phyloP scores from a whole-genome alignment of 2,888 invertebrate genomes.

The Formica aserva region DNA sequence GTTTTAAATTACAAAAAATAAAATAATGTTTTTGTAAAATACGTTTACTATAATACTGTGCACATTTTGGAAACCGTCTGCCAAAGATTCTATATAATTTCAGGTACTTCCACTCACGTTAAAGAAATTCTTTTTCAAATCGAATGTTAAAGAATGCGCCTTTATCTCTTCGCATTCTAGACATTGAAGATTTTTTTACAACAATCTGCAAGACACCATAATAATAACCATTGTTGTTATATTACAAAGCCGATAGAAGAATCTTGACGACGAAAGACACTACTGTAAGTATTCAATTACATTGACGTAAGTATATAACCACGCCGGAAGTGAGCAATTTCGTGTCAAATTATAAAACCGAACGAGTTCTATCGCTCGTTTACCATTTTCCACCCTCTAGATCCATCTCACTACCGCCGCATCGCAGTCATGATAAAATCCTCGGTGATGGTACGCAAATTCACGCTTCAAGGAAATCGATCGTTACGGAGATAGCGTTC shows the following conservation, averaged over 20 bases:
- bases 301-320: conserved; percentile 40
- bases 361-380: conserved; percentile 48
- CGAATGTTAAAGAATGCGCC: neutral
- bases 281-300: conserved; percentile 48
- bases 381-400: conserved; percentile 36
- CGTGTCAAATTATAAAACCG: conserved; percentile 46
- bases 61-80: neutral
- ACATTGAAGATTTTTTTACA: conserved; percentile 19
- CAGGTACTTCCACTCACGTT: neutral
- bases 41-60: neutral
- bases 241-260: neutral
- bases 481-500: conserved; percentile 43
- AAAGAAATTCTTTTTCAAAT: neutral
- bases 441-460: conserved; percentile 42
- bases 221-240: conserved; percentile 2
- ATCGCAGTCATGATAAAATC: conserved; percentile 9
- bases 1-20: conserved; percentile 19
- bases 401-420: conserved; percentile 23
- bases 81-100: neutral
- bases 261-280: conserved; percentile 24
- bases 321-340: conserved; percentile 49
- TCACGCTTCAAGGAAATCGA: conserved; percentile 51
- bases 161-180: neutral
- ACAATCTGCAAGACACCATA: conserved; percentile 16
- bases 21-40: neutral